Conservation (phyloP, 2,888 invertebrate species). For the Mesoligia furuncula region DNA sequence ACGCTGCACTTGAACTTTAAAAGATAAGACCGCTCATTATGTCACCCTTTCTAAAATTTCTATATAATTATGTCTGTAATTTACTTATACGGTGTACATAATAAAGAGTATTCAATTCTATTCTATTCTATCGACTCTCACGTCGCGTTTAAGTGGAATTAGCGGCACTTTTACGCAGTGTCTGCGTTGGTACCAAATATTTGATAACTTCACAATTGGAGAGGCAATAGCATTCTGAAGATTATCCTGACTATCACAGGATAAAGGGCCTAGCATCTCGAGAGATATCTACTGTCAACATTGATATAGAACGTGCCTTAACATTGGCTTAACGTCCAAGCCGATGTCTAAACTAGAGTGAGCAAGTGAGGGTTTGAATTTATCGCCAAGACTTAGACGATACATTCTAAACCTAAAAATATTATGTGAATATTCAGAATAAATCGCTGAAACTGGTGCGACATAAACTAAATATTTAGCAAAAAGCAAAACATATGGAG, state of each 20-base stretch:
- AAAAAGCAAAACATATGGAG: constrained; percentile 64
- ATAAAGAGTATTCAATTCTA: no score
- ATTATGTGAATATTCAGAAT: constrained; percentile 41
- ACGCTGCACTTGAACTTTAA: no score
- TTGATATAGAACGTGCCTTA: neutral
- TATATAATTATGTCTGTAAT: no score
- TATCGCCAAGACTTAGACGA: neutral
- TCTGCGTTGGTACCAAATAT: neutral
- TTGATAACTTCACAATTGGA: neutral
- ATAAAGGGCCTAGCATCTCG: neutral
- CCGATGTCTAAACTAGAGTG: neutral
- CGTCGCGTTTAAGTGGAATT: neutral
- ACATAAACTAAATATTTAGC: constrained; percentile 59
- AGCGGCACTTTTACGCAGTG: neutral
- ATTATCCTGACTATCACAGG: neutral
- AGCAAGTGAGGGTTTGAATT: neutral
- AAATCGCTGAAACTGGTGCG: constrained; percentile 35
- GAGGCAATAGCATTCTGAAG: neutral
- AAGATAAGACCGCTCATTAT: no score
- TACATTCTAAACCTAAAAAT: constrained; percentile 17
- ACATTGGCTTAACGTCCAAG: neutral
- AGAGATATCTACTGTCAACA: neutral
- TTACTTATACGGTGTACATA: no score
- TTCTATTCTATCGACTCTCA: neutral
- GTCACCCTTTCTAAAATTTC: no score